These are phyloP conservation scores for Tetramorium alpestre DNA, from an alignment of 1,140 invertebrate species.

Conservation along the genomic window DNA sequence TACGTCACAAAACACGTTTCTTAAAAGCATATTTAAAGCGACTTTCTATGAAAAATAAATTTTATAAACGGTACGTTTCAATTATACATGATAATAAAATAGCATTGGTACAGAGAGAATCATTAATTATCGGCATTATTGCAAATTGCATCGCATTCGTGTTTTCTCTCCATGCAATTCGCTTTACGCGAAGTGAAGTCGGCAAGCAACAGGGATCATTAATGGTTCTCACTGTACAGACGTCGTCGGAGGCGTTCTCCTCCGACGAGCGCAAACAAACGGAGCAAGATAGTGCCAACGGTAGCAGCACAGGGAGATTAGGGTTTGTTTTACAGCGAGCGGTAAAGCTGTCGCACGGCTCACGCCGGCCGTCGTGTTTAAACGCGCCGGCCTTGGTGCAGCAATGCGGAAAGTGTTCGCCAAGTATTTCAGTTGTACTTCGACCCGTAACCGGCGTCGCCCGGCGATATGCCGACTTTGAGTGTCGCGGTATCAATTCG, in stretches of 20 bases:
- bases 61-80: neutral
- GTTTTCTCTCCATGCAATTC: neutral
- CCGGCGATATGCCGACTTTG: neutral
- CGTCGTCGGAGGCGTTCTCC: conserved; percentile 44
- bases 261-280: conserved; percentile 76
- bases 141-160: neutral
- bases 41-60: neutral
- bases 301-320: conserved; percentile 84
- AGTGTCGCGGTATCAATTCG: neutral
- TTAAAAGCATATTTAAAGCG: neutral
- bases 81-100: neutral
- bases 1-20: too few relatives aligned
- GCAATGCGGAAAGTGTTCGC: conserved; percentile 47
- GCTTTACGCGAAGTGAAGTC: conserved; percentile 8
- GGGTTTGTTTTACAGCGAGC: conserved; percentile 84
- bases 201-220: conserved; percentile 40
- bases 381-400: conserved; percentile 69
- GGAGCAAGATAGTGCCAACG: conserved; percentile 79
- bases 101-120: neutral
- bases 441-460: neutral
- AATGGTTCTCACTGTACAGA: conserved; percentile 49
- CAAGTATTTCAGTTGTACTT: conserved; percentile 46
- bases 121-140: neutral
- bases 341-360: conserved; percentile 84
- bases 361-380: conserved; percentile 76